Evolutionary conservation across 2,797 vertebrate genomes (phyloP), one percentile per base, ranked within the genome.

Genomic region (Eulemur mongoz): DNA sequence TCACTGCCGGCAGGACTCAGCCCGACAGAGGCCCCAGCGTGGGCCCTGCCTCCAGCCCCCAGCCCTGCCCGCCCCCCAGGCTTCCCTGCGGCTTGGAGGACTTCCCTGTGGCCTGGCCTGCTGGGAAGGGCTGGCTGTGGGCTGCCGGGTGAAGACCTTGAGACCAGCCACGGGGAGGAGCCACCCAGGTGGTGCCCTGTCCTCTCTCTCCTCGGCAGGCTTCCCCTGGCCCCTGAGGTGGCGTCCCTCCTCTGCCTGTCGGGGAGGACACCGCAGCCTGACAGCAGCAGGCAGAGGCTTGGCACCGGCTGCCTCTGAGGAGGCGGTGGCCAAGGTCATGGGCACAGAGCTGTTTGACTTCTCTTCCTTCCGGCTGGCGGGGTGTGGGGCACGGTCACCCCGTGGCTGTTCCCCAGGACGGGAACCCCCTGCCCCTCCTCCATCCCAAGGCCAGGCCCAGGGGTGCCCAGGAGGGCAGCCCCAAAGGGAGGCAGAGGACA

Each of bases 211-310:
- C 54, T 38, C 18, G 1, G 48, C 32, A 22, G 63, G 38, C 72
- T 54, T 5, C 25, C 76, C 45, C 88, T 83, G 78, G 91, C 52
- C 88, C 92, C 52, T 0, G 1, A 27, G 83, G 82, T 7, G 10
- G 30, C 4, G 3, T 59, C 72, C 30, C 67, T 27, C 88, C 65
- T 80, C 67, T 63, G 72, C 67, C 67, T 0, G 0, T 78, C 61
- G 84, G 54, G 61, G 92, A 98, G 95, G 94, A 89, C 9, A 25
- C 52, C 0, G 18, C 70, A 91, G 87, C 84, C 93, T 92, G 94
- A 95, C 59, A 92, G 85, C 63, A 85, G 89, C 1, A 1, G 93
- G 83, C 94, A 95, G 23, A 92, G n/a, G 78, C 92, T 94, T 96
- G 96, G 97, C 91, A 94, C n/a, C 0, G 0, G 67, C 82, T 54